phyloP scores from a whole-genome alignment of 2,797 vertebrate genomes.

The Chaunax sp. region DNA sequence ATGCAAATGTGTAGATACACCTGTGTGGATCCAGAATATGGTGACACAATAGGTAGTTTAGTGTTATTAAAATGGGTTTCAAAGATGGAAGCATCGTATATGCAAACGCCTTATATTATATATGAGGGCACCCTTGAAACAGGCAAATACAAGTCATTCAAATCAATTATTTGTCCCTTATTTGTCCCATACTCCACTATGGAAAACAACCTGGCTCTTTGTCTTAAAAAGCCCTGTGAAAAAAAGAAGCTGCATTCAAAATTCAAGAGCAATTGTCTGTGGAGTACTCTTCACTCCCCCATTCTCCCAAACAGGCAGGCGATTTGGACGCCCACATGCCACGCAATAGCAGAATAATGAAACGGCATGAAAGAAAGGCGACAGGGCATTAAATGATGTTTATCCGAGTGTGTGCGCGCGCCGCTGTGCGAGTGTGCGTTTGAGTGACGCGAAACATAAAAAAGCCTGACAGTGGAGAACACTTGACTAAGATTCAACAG shows the following conservation, averaged over 20 bases:
- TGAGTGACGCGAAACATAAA: slow-evolving; percentile 62
- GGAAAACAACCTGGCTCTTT: slow-evolving; percentile 69
- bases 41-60: neutral
- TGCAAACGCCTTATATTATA: neutral
- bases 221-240: slow-evolving; percentile 55
- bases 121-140: slow-evolving; percentile 40
- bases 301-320: slow-evolving; percentile 69
- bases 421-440: slow-evolving; percentile 43
- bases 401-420: slow-evolving; percentile 59
- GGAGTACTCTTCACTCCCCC: slow-evolving; percentile 76
- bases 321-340: slow-evolving; percentile 74
- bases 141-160: slow-evolving; percentile 61
- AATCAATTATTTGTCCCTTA: slow-evolving; percentile 62
- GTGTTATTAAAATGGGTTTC: neutral
- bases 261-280: slow-evolving; percentile 76
- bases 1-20: slow-evolving; percentile 32
- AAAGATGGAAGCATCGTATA: neutral
- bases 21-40: slow-evolving; percentile 7
- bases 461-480: slow-evolving; percentile 64
- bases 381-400: slow-evolving; percentile 77
- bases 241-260: slow-evolving; percentile 62
- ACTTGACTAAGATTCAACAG: slow-evolving; percentile 69
- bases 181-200: slow-evolving; percentile 54
- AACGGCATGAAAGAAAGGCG: slow-evolving; percentile 70
- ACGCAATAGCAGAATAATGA: slow-evolving; percentile 73